A percentile compares a stretch with the other conserved stretches of the same genome.
phyloP scores from a whole-genome alignment of 2,888 invertebrate species.

The Rhingia rostrata region DNA sequence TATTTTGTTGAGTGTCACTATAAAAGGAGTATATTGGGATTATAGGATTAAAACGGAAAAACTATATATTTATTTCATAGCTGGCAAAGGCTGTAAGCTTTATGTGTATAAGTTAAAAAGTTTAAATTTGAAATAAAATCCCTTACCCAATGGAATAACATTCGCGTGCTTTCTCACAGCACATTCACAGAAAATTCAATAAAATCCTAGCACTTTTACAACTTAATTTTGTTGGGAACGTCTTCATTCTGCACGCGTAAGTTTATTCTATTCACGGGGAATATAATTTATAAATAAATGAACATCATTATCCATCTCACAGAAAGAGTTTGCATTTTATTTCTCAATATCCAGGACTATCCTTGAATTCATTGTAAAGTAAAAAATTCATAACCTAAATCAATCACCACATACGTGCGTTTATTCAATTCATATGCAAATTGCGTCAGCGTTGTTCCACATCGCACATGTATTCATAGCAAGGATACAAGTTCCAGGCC shows the following conservation, averaged over 20 bases:
- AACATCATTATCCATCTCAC: neutral
- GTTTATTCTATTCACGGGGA: neutral
- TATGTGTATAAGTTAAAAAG: too few species aligned
- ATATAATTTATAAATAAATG: neutral
- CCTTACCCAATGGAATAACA: too few species aligned
- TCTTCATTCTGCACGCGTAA: neutral
- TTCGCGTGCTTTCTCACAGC: too few species aligned
- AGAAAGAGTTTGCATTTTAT: neutral
- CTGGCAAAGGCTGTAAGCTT: too few species aligned
- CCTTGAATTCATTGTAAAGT: neutral
- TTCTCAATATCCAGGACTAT: neutral
- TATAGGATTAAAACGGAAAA: too few species aligned
- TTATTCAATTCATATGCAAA: conserved; percentile 9
- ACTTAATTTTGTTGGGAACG: neutral
- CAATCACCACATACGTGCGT: neutral
- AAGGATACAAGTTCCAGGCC: neutral
- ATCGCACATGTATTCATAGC: neutral
- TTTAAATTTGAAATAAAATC: too few species aligned
- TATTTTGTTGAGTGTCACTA: too few species aligned
- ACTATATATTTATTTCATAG: too few species aligned
- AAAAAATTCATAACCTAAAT: conserved; percentile 5
- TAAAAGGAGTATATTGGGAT: too few species aligned
- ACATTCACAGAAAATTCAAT: too few species aligned
- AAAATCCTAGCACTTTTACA: too few species aligned
- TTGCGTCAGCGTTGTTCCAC: neutral